Evolutionary conservation across 2,797 vertebrate genomes (phyloP).

Genomic region (Nannoperca australis): DNA sequence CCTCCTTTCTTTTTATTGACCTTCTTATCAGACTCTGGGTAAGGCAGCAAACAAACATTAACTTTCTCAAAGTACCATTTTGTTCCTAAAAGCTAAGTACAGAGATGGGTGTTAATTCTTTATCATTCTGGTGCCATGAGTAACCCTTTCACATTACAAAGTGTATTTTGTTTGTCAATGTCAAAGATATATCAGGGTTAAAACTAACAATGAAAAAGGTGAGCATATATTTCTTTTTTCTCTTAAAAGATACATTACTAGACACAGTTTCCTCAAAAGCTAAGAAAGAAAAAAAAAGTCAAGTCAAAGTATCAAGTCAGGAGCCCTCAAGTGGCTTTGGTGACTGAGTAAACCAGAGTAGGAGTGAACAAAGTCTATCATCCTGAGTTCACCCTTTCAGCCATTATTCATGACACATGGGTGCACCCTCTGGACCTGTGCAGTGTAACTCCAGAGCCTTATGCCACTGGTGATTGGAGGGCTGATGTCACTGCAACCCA

Average conservation of each 20-base stretch:
- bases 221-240: neutral
- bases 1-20: neutral
- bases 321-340: constrained; percentile 18
- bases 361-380: constrained; percentile 20
- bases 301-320: neutral
- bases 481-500: constrained; percentile 53
- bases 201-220: neutral
- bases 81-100: neutral
- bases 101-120: neutral
- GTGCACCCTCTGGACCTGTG: constrained; percentile 34
- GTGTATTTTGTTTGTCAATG: neutral
- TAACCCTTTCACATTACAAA: neutral
- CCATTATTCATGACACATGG: constrained; percentile 68
- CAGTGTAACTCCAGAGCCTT: constrained; percentile 69
- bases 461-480: constrained; percentile 49
- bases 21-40: neutral
- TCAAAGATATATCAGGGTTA: neutral
- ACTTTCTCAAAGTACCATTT: neutral
- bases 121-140: neutral
- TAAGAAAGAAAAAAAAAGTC: neutral
- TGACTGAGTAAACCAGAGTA: constrained; percentile 3
- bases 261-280: neutral
- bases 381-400: constrained; percentile 57
- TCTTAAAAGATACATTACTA: neutral
- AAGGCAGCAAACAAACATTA: neutral